Evolutionary conservation across 2,888 invertebrate species (phyloP), one percentile per base, ranked within the genome.

Genomic region (Sepiola atlantica): DNA sequence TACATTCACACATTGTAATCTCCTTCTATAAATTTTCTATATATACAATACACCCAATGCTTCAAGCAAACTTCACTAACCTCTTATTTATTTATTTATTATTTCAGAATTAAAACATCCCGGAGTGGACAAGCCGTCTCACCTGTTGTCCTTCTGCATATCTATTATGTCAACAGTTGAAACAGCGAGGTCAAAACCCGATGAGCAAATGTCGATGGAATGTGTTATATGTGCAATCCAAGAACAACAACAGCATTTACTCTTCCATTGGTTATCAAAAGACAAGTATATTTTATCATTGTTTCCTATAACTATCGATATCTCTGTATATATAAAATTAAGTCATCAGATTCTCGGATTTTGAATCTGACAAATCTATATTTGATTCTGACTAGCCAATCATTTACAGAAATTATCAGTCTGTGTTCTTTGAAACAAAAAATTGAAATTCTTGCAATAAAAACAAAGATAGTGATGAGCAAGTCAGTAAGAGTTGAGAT

Each of bases 211-310:
- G 94, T 97, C 97, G 0, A 57, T 96, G 24, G 97, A 97, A 94
- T 97, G 97, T 96, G 96, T 97, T 14, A 95, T 96, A 94, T 96
- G 96, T 95, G 97, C 96, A 32, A 95, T 97, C 35, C 95, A 95
- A 92, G 97, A 97, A 94, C 97, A 97, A 94, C 95, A 96, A 94
- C 95, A 97, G 45, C 97, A 97, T 95, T 95, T 97, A 16, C 95
- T 97, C 32, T 96, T 96, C 90, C 97, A 97, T 95, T 97, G 97
- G 97, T 95, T 97, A 18, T 95, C 97, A 35, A 97, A 97, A 95
- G 96, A 97, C 94, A 97, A 97, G 97, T 97, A 94, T 94, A 45
- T 91, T n/a, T n/a, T 35, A 24, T 91, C 8, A 91, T 45, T 20
- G 21, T 45, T 91, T 35, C 24, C 21, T 28, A 28, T 90, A 32